Conservation (phyloP, 2,888 invertebrate genomes). For the Gymnoscelis rufifasciata region DNA sequence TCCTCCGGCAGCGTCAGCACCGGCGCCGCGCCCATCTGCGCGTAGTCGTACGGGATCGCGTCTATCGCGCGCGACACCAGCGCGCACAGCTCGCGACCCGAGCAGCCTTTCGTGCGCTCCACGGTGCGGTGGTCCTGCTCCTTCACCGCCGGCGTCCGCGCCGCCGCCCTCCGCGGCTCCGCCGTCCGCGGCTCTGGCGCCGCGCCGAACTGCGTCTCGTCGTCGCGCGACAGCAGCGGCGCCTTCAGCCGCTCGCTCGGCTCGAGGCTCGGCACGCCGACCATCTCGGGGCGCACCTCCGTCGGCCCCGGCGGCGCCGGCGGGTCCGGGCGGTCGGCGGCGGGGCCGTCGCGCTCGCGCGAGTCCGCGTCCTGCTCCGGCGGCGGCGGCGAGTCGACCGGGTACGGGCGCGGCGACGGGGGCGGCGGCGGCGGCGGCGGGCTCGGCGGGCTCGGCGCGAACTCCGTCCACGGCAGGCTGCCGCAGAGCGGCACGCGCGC, state of each 20-base stretch:
- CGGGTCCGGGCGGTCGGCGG: conserved; percentile 10
- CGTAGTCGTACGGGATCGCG: conserved; percentile 47
- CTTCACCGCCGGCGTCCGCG: too few species aligned
- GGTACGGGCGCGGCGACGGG: conserved; percentile 56
- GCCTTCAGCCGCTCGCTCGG: conserved; percentile 61
- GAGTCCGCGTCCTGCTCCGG: conserved; percentile 4
- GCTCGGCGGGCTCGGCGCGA: conserved; percentile 60
- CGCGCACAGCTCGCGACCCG: conserved; percentile 48
- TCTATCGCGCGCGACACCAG: conserved; percentile 36
- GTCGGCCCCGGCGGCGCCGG: conserved; percentile 9
- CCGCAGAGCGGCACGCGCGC: conserved; percentile 53
- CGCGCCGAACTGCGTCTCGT: conserved; percentile 38
- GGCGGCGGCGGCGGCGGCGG: conserved; percentile 58
- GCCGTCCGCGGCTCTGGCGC: too few species aligned
- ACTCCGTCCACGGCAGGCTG: conserved; percentile 58
- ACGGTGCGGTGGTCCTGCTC: conserved; percentile 59
- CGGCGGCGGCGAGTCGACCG: conserved; percentile 35
- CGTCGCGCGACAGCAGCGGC: conserved; percentile 49
- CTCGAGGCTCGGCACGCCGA: conserved; percentile 42
- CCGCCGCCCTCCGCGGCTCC: too few species aligned
- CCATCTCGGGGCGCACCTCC: conserved; percentile 33
- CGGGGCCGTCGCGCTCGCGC: conserved; percentile 12
- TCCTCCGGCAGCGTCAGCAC: conserved; percentile 37
- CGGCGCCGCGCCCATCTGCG: conserved; percentile 46
- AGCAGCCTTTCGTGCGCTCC: conserved; percentile 62